Base-by-base conservation (phyloP, 92 coral and sea anemone species). In the Plumapathes pennacea region DNA sequence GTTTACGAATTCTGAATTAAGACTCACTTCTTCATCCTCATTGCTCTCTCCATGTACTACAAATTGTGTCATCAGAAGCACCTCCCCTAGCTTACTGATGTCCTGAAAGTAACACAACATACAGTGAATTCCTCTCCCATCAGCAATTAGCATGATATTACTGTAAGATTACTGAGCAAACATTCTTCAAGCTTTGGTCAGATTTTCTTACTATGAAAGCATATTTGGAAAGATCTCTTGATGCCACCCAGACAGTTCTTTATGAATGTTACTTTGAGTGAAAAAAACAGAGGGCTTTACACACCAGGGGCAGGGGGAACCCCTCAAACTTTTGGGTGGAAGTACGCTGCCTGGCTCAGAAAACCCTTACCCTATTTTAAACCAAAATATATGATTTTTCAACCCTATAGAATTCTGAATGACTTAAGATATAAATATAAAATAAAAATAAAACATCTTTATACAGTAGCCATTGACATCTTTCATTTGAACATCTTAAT, bases 1-100 rank as follows among this genome's bases (percentile, higher is more conserved):
- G n/a, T n/a, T n/a, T n/a, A n/a, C n/a, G n/a, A n/a, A n/a, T n/a
- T 34, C 40, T 26, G 37, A 0, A 18, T 25, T 28, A 53, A 26
- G 11, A 14, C 10, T 46, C 26, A 2, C 13, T 46, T 46, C 26
- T 22, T 12, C 22, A n/a, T 15, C 15, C 5, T 38, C 62, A 84
- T 68, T 48, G 85, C 97, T 67, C 86, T 73, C 96, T 38, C 98
- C 98, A 65, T 92, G 98, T 50, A 92, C 88, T 23, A 92, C 81
- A 33, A 92, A 88, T 42, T 91, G 96, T 18, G 98, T 79, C 87
- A 92, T 90, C 27, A 88, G 72, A 14, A 80, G 62, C 11, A 89
- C 77, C 30, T 92, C 98, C 12, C 98, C 98, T 40, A 82, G 74
- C 60, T 84, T 88, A 43, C 74, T 78, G 10, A 92, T 90, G 30